Conservation (phyloP, 2,113 vertebrate genomes). For the Hystrix cristata region DNA sequence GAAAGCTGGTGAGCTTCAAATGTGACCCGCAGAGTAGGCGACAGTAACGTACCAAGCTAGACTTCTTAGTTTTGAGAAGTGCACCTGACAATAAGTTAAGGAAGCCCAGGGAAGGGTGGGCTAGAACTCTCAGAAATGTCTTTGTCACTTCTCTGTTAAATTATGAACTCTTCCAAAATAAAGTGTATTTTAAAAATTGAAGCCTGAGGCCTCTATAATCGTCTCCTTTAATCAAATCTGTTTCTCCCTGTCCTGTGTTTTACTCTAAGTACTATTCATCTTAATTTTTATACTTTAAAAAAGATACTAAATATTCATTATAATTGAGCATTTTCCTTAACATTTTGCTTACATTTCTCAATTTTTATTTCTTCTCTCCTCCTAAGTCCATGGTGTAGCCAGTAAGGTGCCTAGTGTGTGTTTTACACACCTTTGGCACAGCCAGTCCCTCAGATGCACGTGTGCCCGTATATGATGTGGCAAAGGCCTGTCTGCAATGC, state of each 20-base stretch:
- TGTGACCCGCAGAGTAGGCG: background rate
- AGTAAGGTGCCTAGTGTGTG: accelerated
- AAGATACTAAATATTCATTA: background rate
- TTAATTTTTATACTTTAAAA: background rate
- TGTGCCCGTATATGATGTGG: background rate
- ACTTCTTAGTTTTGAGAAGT: background rate
- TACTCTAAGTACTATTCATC: background rate
- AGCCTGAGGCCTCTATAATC: background rate
- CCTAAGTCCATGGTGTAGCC: background rate
- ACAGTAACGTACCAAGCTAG: no score
- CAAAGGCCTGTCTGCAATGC: background rate
- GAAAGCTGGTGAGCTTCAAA: background rate
- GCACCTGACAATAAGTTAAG: accelerated
- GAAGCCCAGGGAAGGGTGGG: background rate
- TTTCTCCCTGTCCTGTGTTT: background rate
- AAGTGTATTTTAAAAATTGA: background rate
- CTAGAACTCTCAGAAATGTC: background rate
- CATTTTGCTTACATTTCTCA: background rate
- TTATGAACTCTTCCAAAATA: background rate
- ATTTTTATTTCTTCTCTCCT: background rate
- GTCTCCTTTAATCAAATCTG: background rate
- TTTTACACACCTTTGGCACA: background rate
- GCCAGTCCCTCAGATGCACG: background rate
- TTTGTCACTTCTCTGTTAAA: background rate
- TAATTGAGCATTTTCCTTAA: background rate